These are phyloP conservation scores for Parauchenoglanis punctatus DNA, from an alignment of 2,797 vertebrate genomes.

Conservation along the genomic window DNA sequence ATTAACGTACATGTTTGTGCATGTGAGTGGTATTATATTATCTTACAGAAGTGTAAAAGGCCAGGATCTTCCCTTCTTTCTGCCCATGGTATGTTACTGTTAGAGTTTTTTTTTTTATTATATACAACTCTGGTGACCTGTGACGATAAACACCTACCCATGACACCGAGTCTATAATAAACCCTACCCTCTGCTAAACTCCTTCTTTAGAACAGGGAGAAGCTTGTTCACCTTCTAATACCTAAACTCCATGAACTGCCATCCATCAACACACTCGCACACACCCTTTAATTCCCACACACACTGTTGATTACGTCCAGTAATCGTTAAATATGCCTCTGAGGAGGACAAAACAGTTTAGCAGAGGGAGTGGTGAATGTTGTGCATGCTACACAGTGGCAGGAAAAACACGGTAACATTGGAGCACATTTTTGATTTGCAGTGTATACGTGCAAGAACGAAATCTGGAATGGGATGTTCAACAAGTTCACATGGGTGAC, in stretches of 20 bases:
- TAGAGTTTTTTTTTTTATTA: not conserved
- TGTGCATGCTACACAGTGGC: not conserved
- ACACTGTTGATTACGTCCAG: not conserved
- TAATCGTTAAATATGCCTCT: not conserved
- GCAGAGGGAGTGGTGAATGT: not conserved
- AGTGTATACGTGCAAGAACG: not conserved
- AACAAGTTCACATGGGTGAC: no score
- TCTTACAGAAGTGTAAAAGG: not conserved
- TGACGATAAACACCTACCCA: not conserved
- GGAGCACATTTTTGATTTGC: not conserved
- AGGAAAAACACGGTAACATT: not conserved
- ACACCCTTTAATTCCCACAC: not conserved
- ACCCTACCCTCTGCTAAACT: not conserved
- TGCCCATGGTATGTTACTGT: not conserved
- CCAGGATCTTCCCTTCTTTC: not conserved
- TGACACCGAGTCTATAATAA: not conserved
- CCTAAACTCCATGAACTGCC: slow-evolving; percentile 2
- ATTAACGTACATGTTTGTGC: not conserved
- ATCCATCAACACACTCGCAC: not conserved
- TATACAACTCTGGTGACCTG: not conserved
- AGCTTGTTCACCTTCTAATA: not conserved
- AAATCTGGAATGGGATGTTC: no score
- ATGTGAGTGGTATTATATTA: not conserved
- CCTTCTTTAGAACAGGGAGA: not conserved
- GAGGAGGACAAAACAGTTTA: not conserved